These are phyloP conservation scores for Conus canariensis DNA, from an alignment of 2,888 invertebrate genomes.

Conservation along the genomic window DNA sequence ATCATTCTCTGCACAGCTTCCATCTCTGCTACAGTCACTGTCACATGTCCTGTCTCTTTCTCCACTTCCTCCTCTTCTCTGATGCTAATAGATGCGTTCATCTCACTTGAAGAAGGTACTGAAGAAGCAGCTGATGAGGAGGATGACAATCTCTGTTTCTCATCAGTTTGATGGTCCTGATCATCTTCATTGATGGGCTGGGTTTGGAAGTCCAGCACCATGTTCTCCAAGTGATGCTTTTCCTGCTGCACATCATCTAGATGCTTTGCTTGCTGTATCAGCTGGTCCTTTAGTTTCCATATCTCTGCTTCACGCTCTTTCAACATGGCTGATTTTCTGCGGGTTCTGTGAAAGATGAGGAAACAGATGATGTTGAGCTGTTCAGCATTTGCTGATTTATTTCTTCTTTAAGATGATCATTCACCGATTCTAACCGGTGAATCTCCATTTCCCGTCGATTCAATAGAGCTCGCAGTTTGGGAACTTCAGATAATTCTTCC, in stretches of 20 bases:
- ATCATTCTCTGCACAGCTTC: conserved; percentile 32
- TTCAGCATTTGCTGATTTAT: conserved; percentile 24
- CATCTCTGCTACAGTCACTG: conserved; percentile 33
- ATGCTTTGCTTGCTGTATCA: conserved; percentile 28
- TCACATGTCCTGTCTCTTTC: conserved; percentile 15
- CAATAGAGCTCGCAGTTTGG: conserved; percentile 31
- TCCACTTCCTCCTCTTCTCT: conserved; percentile 23
- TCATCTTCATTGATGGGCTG: neutral
- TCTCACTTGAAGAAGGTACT: neutral
- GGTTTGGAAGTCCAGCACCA: conserved; percentile 26
- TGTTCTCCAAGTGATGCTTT: conserved; percentile 31
- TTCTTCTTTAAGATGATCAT: conserved; percentile 41
- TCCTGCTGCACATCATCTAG: conserved; percentile 38
- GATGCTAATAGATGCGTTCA: neutral
- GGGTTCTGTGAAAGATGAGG: conserved; percentile 25
- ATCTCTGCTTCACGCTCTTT: conserved; percentile 40
- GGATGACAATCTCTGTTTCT: neutral
- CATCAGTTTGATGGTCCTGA: neutral
- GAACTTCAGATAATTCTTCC: conserved; percentile 35
- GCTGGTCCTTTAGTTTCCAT: conserved; percentile 39
- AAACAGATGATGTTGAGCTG: conserved; percentile 28
- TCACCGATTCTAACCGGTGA: conserved; percentile 33
- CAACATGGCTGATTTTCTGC: conserved; percentile 29
- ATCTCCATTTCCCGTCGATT: conserved; percentile 40
- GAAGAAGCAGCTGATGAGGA: neutral